Percentiles rank a stretch among this genome's conserved stretches.
Evolutionary conservation across 1,140 invertebrate species (phyloP).

Genomic region (Atopsyche davidsoni): DNA sequence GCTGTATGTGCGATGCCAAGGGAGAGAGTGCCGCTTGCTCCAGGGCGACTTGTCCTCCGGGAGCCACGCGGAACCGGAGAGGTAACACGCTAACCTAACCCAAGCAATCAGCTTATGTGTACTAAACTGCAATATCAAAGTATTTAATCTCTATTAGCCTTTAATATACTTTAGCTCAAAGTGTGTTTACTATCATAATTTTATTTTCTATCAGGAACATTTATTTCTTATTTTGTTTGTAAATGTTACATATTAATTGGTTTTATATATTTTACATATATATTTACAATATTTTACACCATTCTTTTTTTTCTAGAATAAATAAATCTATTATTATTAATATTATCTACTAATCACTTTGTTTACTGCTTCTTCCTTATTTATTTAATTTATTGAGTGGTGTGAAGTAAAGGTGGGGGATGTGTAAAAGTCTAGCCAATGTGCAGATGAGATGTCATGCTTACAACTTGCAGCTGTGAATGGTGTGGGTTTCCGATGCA

Average conservation of each 20-base stretch:
- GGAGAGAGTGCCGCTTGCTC: constrained; percentile 30
- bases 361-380: too few relatives aligned
- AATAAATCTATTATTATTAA: background rate
- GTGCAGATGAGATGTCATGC: constrained; percentile 31
- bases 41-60: too few relatives aligned
- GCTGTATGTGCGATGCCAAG: constrained; percentile 44
- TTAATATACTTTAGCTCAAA: background rate
- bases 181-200: background rate
- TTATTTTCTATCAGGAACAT: too few relatives aligned
- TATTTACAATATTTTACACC: background rate
- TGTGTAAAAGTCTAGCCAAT: constrained; percentile 42
- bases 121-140: too few relatives aligned
- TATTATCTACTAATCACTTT: background rate
- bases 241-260: background rate
- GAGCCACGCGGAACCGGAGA: too few relatives aligned
- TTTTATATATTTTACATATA: background rate
- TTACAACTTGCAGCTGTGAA: background rate
- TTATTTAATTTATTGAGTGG: constrained; percentile 34
- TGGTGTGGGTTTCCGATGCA: constrained; percentile 25
- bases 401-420: constrained; percentile 37
- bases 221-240: background rate
- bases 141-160: background rate
- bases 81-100: too few relatives aligned
- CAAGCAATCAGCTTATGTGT: too few relatives aligned
- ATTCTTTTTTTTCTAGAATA: background rate